phyloP scores from a whole-genome alignment of 2,113 vertebrate species.

The Rutilus rutilus region DNA sequence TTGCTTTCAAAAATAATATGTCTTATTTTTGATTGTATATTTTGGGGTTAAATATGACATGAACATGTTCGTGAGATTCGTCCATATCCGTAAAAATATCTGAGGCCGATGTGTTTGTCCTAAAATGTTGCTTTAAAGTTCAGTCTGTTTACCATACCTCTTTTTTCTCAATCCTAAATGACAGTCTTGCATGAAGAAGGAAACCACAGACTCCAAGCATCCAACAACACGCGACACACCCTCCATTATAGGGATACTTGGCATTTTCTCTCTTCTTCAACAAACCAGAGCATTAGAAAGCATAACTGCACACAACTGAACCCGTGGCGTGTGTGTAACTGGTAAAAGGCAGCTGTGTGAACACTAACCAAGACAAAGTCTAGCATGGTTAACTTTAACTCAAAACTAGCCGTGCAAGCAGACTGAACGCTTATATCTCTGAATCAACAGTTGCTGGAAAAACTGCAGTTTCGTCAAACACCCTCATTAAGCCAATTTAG shows the following conservation, averaged over 20 bases:
- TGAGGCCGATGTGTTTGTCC: neutral
- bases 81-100: neutral
- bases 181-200: conserved; percentile 6
- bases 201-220: conserved; percentile 37
- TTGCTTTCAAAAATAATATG: neutral
- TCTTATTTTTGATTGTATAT: neutral
- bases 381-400: neutral
- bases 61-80: neutral
- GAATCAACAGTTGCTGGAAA: neutral
- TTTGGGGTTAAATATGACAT: neutral
- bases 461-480: neutral
- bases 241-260: conserved; percentile 36
- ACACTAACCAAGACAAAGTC: neutral
- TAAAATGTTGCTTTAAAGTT: neutral
- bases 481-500: conserved; percentile 23
- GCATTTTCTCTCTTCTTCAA: conserved; percentile 44
- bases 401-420: neutral
- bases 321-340: neutral
- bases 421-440: neutral
- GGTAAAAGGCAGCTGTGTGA: neutral
- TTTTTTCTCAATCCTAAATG: conserved; percentile 8
- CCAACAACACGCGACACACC: conserved; percentile 47
- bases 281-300: conserved; percentile 30
- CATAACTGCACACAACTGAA: neutral
- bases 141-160: too few species aligned